These are phyloP conservation scores for Drosophila truncata DNA, from an alignment of 1,140 invertebrate genomes.

Conservation along the genomic window DNA sequence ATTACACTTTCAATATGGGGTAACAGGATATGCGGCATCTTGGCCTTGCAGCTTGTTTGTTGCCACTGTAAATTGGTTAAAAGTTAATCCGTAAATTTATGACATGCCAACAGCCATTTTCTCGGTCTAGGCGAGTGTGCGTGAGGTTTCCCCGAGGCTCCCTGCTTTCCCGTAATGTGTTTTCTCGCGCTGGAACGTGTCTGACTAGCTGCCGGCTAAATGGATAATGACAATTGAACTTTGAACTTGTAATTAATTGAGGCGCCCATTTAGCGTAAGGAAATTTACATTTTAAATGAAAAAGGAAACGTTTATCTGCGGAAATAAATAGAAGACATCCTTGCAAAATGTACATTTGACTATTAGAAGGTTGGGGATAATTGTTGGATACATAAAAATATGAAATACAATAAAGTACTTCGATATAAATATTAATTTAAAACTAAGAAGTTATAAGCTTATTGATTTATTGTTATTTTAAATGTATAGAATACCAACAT, in stretches of 20 bases:
- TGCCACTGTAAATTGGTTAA: conserved; percentile 81
- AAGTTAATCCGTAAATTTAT: conserved; percentile 83
- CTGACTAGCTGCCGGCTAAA: conserved; percentile 65
- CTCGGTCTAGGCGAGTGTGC: conserved; percentile 30
- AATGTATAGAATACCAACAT: not conserved
- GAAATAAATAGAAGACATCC: not conserved
- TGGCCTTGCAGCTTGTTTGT: conserved; percentile 58
- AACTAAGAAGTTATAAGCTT: not conserved
- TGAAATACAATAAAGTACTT: not conserved
- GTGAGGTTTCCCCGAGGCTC: conserved; percentile 30
- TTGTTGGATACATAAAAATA: too few species aligned
- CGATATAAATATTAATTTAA: not conserved
- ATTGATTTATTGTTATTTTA: not conserved
- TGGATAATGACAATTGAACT: conserved; percentile 77
- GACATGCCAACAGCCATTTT: conserved; percentile 80
- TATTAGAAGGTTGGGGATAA: too few species aligned
- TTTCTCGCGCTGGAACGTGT: conserved; percentile 47
- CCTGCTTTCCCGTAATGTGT: conserved; percentile 5
- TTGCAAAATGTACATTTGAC: too few species aligned
- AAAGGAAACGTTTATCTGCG: conserved; percentile 3
- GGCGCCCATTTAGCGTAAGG: conserved; percentile 6
- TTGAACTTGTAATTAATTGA: conserved; percentile 75
- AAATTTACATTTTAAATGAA: conserved; percentile 26
- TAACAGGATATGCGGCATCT: conserved; percentile 60
- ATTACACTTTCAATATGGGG: conserved; percentile 81